phyloP scores from a whole-genome alignment of 2,888 invertebrate genomes.

The Alviniconcha strummeri region DNA sequence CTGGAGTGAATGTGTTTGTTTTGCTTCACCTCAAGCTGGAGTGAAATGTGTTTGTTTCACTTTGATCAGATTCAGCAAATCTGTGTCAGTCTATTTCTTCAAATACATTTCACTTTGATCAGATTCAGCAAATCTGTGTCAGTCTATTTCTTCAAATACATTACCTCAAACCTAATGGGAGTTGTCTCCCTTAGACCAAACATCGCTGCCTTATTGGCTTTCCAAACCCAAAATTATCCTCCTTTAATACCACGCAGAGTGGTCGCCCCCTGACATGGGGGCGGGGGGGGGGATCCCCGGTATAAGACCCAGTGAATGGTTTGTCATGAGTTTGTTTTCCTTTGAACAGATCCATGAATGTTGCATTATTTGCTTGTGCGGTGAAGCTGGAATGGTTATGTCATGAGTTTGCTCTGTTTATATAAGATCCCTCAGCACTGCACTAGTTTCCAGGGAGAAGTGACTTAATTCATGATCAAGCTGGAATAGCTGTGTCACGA shows the following conservation, averaged over 20 bases:
- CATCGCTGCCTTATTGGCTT: constrained; percentile 89
- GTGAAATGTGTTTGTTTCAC: too few species aligned
- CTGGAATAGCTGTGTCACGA: constrained; percentile 76
- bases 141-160: too few species aligned
- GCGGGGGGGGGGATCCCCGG: too few species aligned
- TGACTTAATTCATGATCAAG: constrained; percentile 93
- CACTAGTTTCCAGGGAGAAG: constrained; percentile 89
- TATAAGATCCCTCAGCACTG: constrained; percentile 78
- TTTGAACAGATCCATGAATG: constrained; percentile 74
- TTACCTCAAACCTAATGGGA: too few species aligned
- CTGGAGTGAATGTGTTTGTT: constrained; percentile 84
- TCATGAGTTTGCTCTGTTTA: too few species aligned
- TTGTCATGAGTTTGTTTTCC: too few species aligned
- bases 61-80: constrained; percentile 80
- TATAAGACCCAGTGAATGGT: too few species aligned
- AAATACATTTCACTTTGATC: constrained; percentile 11
- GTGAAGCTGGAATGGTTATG: constrained; percentile 77
- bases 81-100: constrained; percentile 70
- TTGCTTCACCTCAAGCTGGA: too few species aligned
- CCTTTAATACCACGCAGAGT: constrained; percentile 86
- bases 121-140: constrained; percentile 82
- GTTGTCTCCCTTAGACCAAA: too few species aligned
- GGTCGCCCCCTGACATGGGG: too few species aligned
- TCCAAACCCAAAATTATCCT: constrained; percentile 86
- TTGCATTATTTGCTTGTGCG: constrained; percentile 91